Evolutionary conservation across 2,888 invertebrate species (phyloP).

Genomic region (Axea sp.): DNA sequence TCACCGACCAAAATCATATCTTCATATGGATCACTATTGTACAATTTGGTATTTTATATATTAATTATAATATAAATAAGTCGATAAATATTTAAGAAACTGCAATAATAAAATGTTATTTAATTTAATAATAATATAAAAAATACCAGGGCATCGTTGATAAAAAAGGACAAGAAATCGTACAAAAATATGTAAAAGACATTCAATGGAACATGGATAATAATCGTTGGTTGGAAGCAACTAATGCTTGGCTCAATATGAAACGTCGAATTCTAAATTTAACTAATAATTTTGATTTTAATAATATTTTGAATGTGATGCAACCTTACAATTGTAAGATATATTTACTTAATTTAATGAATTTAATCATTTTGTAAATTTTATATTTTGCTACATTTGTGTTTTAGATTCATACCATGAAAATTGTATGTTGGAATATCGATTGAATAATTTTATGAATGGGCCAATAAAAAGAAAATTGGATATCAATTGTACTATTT

Average conservation of each 20-base stretch:
- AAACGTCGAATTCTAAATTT: constrained; percentile 6
- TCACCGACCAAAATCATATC: constrained; percentile 8
- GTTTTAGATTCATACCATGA: too few relatives aligned
- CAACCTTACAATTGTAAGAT: constrained; percentile 10
- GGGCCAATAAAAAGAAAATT: constrained; percentile 23
- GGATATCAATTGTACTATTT: constrained; percentile 14
- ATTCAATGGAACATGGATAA: neutral
- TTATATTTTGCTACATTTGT: too few relatives aligned
- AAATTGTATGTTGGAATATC: too few relatives aligned
- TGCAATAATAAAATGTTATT: too few relatives aligned
- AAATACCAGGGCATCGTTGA: constrained; percentile 36
- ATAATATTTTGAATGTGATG: constrained; percentile 19
- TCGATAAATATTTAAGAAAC: too few relatives aligned
- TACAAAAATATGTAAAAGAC: neutral
- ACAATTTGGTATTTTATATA: constrained; percentile 11
- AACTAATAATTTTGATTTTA: constrained; percentile 16
- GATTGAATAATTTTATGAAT: constrained; percentile 36
- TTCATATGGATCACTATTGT: constrained; percentile 11
- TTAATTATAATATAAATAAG: too few relatives aligned
- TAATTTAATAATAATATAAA: too few relatives aligned
- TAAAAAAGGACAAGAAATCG: neutral
- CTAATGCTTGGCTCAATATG: constrained; percentile 16
- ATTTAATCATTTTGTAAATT: too few relatives aligned
- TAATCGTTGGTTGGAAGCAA: constrained; percentile 10
- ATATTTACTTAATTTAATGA: too few relatives aligned